phyloP scores from a whole-genome alignment of 2,797 vertebrate species.

The Acipenser oxyrinchus region DNA sequence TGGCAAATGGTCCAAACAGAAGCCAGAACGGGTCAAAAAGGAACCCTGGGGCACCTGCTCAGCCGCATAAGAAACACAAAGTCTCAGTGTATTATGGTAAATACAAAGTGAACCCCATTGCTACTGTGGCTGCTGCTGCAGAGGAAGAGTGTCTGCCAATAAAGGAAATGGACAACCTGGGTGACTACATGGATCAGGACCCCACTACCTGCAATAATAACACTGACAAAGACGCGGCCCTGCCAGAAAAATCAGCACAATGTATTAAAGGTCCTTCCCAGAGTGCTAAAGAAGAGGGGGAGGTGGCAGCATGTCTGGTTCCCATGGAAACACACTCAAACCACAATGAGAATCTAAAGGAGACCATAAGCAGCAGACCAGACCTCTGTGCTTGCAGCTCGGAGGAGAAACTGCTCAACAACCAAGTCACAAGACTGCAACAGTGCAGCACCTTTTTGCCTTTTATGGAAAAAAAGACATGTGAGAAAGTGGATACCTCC shows the following conservation, averaged over 20 bases:
- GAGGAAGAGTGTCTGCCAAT: constrained; percentile 57
- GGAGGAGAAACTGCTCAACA: constrained; percentile 58
- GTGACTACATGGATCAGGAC: constrained; percentile 39
- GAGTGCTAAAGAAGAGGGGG: constrained; percentile 43
- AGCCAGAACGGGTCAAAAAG: constrained; percentile 76
- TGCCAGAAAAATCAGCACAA: constrained; percentile 29
- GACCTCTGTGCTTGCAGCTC: constrained; percentile 54
- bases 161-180: background rate
- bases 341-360: constrained; percentile 59
- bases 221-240: constrained; percentile 28
- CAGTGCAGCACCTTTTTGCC: constrained; percentile 15
- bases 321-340: constrained; percentile 88
- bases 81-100: constrained; percentile 86
- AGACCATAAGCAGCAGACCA: constrained; percentile 62
- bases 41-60: constrained; percentile 59
- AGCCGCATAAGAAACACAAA: constrained; percentile 87
- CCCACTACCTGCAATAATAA: constrained; percentile 45
- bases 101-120: constrained; percentile 60
- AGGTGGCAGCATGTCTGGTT: constrained; percentile 79
- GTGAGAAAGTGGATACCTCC: constrained; percentile 30
- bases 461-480: constrained; percentile 35
- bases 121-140: constrained; percentile 29
- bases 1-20: constrained; percentile 61
- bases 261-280: constrained; percentile 44
- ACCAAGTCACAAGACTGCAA: constrained; percentile 47